Evolutionary conservation across 2,797 vertebrate species (phyloP).

Genomic region (Falco concolor): DNA sequence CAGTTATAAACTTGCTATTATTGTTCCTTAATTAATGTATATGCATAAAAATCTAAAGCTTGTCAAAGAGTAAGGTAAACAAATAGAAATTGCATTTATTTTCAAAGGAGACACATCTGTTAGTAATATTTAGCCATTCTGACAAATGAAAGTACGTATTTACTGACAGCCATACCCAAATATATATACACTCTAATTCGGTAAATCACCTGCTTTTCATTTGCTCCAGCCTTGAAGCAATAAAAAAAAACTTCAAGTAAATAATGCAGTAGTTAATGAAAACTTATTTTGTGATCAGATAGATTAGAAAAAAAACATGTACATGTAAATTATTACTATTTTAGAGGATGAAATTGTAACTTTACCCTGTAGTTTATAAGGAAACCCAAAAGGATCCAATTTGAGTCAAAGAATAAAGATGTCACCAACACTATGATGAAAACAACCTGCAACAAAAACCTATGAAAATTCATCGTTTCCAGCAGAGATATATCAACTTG

Average conservation of each 20-base stretch:
- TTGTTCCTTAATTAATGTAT: neutral
- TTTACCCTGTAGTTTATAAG: neutral
- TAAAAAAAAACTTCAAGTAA: neutral
- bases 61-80: neutral
- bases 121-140: neutral
- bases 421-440: neutral
- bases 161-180: neutral
- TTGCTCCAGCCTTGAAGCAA: neutral
- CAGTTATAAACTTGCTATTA: neutral
- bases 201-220: neutral
- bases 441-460: neutral
- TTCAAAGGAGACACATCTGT: neutral
- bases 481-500: neutral
- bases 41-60: neutral
- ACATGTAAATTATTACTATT: neutral
- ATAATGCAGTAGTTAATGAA: neutral
- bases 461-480: neutral
- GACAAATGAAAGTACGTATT: neutral
- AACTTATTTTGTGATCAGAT: neutral
- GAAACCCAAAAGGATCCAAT: neutral
- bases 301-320: neutral
- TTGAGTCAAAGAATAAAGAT: neutral
- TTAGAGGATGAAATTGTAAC: neutral
- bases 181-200: neutral
- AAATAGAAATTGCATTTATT: neutral